A percentile compares a stretch with the other conserved stretches of the same genome.
These are phyloP conservation scores for Nematostella vectensis DNA, from an alignment of 92 coral and sea anemone genomes.

Conservation along the genomic window DNA sequence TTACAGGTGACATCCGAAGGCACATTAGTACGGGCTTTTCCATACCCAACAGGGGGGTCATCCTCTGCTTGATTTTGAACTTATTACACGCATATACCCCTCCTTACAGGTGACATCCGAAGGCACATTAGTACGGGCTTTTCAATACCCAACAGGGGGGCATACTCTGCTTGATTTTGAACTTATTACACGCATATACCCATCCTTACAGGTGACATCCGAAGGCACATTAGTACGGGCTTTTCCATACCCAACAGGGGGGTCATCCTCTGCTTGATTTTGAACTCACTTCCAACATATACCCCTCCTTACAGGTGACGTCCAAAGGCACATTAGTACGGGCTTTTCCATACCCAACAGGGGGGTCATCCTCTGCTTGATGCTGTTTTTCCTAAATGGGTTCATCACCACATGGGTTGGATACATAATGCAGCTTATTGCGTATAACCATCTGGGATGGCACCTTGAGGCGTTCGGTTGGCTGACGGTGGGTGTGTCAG, in stretches of 20 bases:
- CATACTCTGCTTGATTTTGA: too few relatives aligned
- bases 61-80: too few relatives aligned
- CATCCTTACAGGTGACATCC: conserved; percentile 26
- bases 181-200: too few relatives aligned
- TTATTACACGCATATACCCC: too few relatives aligned
- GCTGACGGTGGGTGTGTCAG: conserved; percentile 71
- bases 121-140: conserved; percentile 9
- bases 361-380: conserved; percentile 48
- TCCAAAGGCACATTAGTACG: conserved; percentile 13
- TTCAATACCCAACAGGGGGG: too few relatives aligned
- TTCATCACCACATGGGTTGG: conserved; percentile 67
- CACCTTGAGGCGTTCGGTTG: conserved; percentile 35
- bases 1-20: conserved; percentile 25
- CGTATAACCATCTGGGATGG: conserved; percentile 39
- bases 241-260: too few relatives aligned
- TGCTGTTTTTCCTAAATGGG: conserved; percentile 58
- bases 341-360: conserved; percentile 38
- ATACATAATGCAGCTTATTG: conserved; percentile 50
- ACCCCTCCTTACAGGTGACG: conserved; percentile 21
- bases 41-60: too few relatives aligned
- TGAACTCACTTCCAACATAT: too few relatives aligned
- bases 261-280: too few relatives aligned
- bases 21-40: conserved; percentile 15
- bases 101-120: conserved; percentile 24
- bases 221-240: conserved; percentile 8